A percentile compares a stretch with the other conserved stretches of the same genome.
These are phyloP conservation scores for Danaus plexippus DNA, from an alignment of 1,140 invertebrate genomes.

Conservation along the genomic window DNA sequence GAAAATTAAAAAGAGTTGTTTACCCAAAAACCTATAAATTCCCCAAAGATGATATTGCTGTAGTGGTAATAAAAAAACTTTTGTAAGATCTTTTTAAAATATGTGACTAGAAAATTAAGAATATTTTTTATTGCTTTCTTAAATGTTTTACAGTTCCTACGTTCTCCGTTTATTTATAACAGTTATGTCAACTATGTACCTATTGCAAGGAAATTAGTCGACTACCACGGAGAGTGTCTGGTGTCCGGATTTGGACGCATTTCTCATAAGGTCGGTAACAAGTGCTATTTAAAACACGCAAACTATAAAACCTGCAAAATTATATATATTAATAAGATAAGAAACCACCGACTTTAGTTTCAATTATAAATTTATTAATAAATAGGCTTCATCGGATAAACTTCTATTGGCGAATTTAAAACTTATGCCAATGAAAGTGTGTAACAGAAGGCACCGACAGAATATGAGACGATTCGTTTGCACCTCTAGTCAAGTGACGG, in stretches of 20 bases:
- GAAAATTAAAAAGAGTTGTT: conserved; percentile 21
- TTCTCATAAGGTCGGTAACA: conserved; percentile 9
- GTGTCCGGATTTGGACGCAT: conserved; percentile 45
- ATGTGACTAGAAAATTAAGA: no score
- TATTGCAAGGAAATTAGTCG: conserved; percentile 19
- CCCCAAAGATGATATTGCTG: conserved; percentile 37
- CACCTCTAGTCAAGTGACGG: conserved; percentile 27
- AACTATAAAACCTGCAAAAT: no score
- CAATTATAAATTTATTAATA: conserved; percentile 4
- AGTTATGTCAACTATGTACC: conserved; percentile 32
- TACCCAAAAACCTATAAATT: conserved; percentile 36
- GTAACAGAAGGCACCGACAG: conserved; percentile 23
- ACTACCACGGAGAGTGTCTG: conserved; percentile 40
- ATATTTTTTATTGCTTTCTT: not conserved
- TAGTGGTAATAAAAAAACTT: conserved; percentile 29
- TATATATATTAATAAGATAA: no score
- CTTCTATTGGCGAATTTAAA: conserved; percentile 33
- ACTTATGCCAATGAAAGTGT: conserved; percentile 22
- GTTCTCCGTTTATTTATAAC: conserved; percentile 29
- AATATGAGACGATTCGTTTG: conserved; percentile 41
- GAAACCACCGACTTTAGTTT: no score
- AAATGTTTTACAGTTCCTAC: conserved; percentile 28
- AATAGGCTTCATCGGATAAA: conserved; percentile 23
- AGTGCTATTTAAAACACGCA: no score
- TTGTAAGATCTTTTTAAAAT: no score